A percentile compares a stretch with the other conserved stretches of the same genome.
phyloP scores from a whole-genome alignment of 2,888 invertebrate species.

The Elmis aenea region DNA sequence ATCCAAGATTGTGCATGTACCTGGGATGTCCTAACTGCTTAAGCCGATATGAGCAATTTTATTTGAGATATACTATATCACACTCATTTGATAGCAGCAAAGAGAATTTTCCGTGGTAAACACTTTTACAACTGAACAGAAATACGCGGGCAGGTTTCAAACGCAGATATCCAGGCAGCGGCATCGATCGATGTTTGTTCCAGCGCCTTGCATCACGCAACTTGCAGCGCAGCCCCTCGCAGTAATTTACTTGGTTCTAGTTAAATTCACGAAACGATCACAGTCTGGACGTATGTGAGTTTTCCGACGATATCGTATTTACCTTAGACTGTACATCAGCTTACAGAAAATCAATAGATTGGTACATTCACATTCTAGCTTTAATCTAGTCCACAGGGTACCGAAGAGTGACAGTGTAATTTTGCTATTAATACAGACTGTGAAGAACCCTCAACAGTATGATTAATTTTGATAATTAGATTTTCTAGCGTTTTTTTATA shows the following conservation, averaged over 20 bases:
- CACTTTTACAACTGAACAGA: no score
- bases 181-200: constrained; percentile 27
- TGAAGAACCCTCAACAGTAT: constrained; percentile 17
- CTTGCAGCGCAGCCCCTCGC: constrained; percentile 29
- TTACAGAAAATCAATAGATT: constrained; percentile 28
- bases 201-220: constrained; percentile 28
- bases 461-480: constrained; percentile 26
- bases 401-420: constrained; percentile 13
- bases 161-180: constrained; percentile 7
- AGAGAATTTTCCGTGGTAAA: no score
- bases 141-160: no score
- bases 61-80: no score
- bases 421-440: constrained; percentile 22
- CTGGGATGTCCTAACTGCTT: no score
- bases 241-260: constrained; percentile 23
- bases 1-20: no score
- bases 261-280: constrained; percentile 15
- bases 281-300: no score
- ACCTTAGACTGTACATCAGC: constrained; percentile 8
- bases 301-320: no score
- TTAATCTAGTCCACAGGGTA: constrained; percentile 27
- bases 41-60: no score
- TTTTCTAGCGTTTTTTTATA: no score
- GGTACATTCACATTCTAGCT: constrained; percentile 30
- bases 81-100: no score